Evolutionary conservation across 2,113 vertebrate species (phyloP), one percentile per base, ranked within the genome.

Genomic region (Vombatus ursinus): DNA sequence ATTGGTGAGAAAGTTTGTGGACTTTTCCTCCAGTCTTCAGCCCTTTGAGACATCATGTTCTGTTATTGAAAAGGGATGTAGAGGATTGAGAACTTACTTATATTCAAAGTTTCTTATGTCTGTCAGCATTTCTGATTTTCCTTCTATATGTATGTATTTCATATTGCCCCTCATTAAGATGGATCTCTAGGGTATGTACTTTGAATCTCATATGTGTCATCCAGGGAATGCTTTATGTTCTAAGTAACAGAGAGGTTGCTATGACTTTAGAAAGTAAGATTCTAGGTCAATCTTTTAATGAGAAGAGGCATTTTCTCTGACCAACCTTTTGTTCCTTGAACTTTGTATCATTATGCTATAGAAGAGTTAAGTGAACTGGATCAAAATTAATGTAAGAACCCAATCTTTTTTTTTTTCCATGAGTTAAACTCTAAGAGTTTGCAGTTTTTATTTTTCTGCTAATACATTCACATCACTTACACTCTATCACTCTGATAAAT

Each of bases 401-500:
- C 52, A 49, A 93, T 97, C 28, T 93, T 53, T 98, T 97, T 6
- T 6, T 52, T 52, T 19, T 16, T 16, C 52, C 96, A 96, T n/a
- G 92, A 97, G 93, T 93, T 95, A 96, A 95, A 95, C 49, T 91
- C 91, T 94, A 91, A 94, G 14, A 92, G 89, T 97, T 97, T 47
- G 44, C 11, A 92, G 22, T 89, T 97, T 51, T 23, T 93, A 11
- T 89, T 98, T 84, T 96, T 96, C 37, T 94, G 89, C 90, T 95
- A 61, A 92, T 94, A 96, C 91, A 93, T 57, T 96, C 92, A 90
- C 2, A 28, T 97, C 96, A 93, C 96, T 94, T 57, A 95, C 96
- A 96, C 93, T 93, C 51, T 91, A 22, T 50, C 52, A 57, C 95
- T 89, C 89, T 94, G 89, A 93, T 97, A 98, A 98, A 96, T 96